Evolutionary conservation across 37 sponge, comb jelly and placozoan genomes (phyloP).

Genomic region (Ephydatia muelleri): DNA sequence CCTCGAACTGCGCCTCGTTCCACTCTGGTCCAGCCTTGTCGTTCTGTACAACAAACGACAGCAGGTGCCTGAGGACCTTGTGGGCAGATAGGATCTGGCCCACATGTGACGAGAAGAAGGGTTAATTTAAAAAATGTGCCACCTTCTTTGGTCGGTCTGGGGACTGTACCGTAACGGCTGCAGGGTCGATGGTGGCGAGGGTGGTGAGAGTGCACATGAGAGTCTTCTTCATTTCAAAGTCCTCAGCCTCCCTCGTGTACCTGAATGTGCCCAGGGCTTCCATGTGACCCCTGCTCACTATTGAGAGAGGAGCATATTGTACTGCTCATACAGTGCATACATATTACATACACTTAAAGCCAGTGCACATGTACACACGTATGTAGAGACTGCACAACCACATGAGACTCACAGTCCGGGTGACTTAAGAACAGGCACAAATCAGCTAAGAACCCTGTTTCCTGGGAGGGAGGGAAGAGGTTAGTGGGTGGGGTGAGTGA

Average conservation of each 20-base stretch:
- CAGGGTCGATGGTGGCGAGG: constrained; percentile 49
- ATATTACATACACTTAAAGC: too few relatives aligned
- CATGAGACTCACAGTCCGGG: constrained; percentile 37
- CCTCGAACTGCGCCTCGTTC: constrained; percentile 96
- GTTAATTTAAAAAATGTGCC: background rate
- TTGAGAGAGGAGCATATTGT: background rate
- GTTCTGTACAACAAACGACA: constrained; percentile 90
- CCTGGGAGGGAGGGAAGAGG: constrained; percentile 34
- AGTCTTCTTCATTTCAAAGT: constrained; percentile 96
- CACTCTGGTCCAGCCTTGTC: constrained; percentile 79
- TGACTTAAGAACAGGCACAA: constrained; percentile 59
- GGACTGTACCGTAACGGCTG: constrained; percentile 66
- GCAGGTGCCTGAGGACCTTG: constrained; percentile 74
- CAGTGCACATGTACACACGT: constrained; percentile 9
- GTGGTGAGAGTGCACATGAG: constrained; percentile 75
- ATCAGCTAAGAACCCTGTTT: constrained; percentile 63
- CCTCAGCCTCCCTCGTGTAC: constrained; percentile 74
- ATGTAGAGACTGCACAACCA: too few relatives aligned
- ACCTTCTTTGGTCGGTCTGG: background rate
- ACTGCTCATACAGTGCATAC: background rate
- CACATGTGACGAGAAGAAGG: background rate
- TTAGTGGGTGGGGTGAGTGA: background rate
- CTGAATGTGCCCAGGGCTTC: constrained; percentile 22
- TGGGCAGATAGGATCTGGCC: constrained; percentile 70
- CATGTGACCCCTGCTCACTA: background rate